These are phyloP conservation scores for Pelobates fuscus DNA, from an alignment of 2,113 vertebrate genomes.

Conservation along the genomic window DNA sequence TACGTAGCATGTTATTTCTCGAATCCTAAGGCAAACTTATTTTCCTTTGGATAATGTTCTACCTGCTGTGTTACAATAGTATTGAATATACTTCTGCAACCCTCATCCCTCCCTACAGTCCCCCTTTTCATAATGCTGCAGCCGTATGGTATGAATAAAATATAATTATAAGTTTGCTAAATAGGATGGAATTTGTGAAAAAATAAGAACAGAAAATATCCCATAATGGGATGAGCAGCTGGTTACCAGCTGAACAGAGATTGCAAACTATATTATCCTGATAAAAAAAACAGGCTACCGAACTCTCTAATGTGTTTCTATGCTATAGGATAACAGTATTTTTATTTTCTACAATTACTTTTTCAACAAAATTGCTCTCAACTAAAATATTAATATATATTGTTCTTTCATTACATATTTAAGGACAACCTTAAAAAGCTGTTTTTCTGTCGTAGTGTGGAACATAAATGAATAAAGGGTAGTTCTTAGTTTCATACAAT, in stretches of 20 bases:
- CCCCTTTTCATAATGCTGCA: not conserved
- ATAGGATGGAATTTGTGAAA: not conserved
- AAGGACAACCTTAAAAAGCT: conserved; percentile 16
- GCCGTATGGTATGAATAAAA: not conserved
- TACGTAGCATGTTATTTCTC: too few species aligned
- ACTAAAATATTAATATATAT: conserved; percentile 36
- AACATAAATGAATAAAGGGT: not conserved
- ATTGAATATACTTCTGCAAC: too few species aligned
- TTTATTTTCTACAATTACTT: conserved; percentile 5
- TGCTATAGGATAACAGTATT: conserved; percentile 1
- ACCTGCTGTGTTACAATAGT: too few species aligned
- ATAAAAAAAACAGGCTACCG: not conserved
- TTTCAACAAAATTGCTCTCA: not conserved
- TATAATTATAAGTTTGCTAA: not conserved
- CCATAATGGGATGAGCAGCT: conserved; percentile 32
- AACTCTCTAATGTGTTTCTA: not conserved
- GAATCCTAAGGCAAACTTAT: too few species aligned
- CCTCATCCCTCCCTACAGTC: not conserved
- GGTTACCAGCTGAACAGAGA: conserved; percentile 36
- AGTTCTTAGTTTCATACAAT: not conserved
- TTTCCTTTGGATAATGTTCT: too few species aligned
- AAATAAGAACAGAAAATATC: not conserved
- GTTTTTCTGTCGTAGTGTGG: not conserved
- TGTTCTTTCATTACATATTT: conserved; percentile 42
- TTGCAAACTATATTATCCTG: not conserved